Conservation (phyloP, 2,797 vertebrate genomes). For the Phoebastria nigripes region DNA sequence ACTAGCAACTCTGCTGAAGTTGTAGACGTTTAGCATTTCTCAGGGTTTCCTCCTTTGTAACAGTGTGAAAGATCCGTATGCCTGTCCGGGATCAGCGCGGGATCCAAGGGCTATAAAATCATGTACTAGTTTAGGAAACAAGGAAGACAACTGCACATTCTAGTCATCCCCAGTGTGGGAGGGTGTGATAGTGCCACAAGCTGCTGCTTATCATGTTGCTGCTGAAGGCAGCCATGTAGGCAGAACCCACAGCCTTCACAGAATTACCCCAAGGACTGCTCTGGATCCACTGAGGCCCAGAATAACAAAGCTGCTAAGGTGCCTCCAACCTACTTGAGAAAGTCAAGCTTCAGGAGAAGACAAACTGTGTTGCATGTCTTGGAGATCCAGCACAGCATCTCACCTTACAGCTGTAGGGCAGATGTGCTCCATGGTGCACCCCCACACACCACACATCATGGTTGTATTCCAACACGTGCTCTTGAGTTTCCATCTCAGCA, state of each 20-base stretch:
- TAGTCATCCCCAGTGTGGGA: conserved; percentile 34
- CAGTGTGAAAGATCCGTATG: background rate
- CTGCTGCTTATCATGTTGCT: conserved; percentile 31
- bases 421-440: background rate
- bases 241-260: background rate
- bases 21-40: background rate
- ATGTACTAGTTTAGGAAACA: conserved; percentile 41
- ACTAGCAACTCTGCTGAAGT: background rate
- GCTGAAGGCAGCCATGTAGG: background rate
- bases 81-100: background rate
- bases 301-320: background rate
- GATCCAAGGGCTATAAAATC: conserved; percentile 30
- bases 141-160: conserved; percentile 58
- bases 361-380: background rate
- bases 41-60: background rate
- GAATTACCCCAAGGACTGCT: background rate
- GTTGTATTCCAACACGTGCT: background rate
- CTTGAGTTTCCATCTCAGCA: background rate
- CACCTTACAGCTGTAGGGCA: background rate
- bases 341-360: background rate
- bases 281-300: background rate
- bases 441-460: rapidly evolving
- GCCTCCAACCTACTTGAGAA: background rate
- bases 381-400: background rate
- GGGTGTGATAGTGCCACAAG: conserved; percentile 12